Conservation (phyloP, 2,888 invertebrate species). For the Phaedon cochleariae region DNA sequence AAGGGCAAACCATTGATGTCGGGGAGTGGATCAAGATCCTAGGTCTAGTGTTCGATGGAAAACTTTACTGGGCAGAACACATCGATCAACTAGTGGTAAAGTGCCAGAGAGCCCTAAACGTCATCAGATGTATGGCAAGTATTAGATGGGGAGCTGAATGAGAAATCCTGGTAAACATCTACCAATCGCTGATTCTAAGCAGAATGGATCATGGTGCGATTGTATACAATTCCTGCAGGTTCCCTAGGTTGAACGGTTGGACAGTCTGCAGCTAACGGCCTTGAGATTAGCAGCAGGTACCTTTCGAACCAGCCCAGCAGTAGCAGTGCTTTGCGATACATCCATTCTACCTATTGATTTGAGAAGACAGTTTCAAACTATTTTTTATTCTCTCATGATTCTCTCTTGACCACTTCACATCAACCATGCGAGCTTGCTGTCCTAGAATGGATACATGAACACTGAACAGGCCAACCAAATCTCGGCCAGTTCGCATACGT, state of each 20-base stretch:
- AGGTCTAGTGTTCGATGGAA: not conserved
- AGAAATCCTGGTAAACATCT: not conserved
- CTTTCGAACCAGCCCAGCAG: not conserved
- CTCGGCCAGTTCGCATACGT: not conserved
- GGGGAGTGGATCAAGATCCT: not conserved
- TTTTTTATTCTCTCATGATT: not conserved
- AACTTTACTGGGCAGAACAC: not conserved
- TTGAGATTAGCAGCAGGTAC: not conserved
- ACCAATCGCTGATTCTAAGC: not conserved
- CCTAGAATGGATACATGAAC: not conserved
- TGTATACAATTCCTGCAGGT: not conserved
- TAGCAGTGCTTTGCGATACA: not conserved
- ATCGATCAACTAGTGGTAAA: not conserved
- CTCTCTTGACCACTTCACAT: not conserved
- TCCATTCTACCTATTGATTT: not conserved
- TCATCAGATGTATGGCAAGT: no score
- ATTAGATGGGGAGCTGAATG: not conserved
- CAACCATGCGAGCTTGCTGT: not conserved
- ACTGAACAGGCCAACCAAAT: no score
- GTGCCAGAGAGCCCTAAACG: not conserved
- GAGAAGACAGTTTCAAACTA: not conserved
- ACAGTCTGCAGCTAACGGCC: no score
- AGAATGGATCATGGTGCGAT: not conserved
- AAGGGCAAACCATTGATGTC: not conserved
- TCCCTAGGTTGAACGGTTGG: not conserved